These are phyloP conservation scores for Netta rufina DNA, from an alignment of 2,797 vertebrate species.

Conservation along the genomic window DNA sequence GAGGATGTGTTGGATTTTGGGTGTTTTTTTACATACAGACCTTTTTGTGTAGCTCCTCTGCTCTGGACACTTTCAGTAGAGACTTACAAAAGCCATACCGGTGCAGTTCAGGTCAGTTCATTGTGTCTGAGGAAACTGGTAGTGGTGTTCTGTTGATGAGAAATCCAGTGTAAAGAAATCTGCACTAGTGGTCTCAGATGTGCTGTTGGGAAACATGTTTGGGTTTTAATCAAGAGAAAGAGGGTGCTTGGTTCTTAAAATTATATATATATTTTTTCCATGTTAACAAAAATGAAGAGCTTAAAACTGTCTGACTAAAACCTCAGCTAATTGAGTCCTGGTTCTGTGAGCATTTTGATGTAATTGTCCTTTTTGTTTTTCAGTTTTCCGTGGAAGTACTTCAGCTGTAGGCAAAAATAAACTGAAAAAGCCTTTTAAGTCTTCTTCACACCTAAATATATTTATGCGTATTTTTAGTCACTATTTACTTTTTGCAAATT, in stretches of 20 bases:
- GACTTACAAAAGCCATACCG: neutral
- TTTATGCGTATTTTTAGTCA: conserved; percentile 33
- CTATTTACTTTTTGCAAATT: conserved; percentile 28
- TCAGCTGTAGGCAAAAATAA: conserved; percentile 21
- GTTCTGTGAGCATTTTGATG: neutral
- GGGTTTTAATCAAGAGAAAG: conserved; percentile 29
- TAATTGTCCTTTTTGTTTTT: neutral
- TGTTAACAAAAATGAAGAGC: neutral
- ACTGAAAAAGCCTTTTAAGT: conserved; percentile 1
- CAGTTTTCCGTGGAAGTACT: neutral
- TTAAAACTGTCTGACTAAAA: conserved; percentile 9
- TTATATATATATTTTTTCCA: neutral
- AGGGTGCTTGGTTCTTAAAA: neutral
- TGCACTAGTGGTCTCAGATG: neutral
- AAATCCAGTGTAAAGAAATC: neutral
- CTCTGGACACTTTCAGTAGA: neutral
- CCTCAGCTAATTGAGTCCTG: neutral
- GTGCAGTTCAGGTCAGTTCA: neutral
- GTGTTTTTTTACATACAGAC: neutral
- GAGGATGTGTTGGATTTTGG: neutral
- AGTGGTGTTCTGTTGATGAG: neutral
- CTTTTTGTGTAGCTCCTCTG: neutral
- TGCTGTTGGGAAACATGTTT: neutral
- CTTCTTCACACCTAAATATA: conserved; percentile 5
- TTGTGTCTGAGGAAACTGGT: neutral